phyloP scores from a whole-genome alignment of 2,888 invertebrate genomes.

The Urechis unicinctus region DNA sequence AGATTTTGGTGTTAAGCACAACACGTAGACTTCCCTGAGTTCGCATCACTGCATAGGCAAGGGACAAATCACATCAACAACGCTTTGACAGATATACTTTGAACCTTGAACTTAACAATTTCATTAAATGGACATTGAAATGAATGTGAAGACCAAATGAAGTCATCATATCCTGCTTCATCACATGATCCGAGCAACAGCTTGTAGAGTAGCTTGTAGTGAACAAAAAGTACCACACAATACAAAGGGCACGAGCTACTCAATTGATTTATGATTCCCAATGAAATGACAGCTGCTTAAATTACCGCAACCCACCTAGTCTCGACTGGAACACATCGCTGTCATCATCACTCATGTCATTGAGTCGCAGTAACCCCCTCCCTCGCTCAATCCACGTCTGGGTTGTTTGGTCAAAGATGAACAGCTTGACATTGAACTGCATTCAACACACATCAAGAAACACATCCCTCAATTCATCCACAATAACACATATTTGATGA shows the following conservation, averaged over 20 bases:
- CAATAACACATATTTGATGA: not conserved
- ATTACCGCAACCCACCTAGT: slow-evolving; percentile 52
- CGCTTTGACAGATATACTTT: not conserved
- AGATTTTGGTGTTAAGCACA: slow-evolving; percentile 86
- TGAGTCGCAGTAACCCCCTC: slow-evolving; percentile 78
- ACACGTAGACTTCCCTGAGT: slow-evolving; percentile 83
- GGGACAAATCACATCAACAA: not conserved
- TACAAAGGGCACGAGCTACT: too few species aligned
- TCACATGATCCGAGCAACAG: too few species aligned
- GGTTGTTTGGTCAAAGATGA: slow-evolving; percentile 71
- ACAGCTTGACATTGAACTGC: slow-evolving; percentile 62
- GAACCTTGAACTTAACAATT: too few species aligned
- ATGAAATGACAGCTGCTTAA: not conserved
- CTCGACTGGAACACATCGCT: slow-evolving; percentile 62
- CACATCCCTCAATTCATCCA: slow-evolving; percentile 1
- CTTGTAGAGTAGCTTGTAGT: too few species aligned
- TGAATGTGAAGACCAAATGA: too few species aligned
- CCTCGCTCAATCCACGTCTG: slow-evolving; percentile 82
- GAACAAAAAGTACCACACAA: too few species aligned
- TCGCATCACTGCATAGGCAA: slow-evolving; percentile 73
- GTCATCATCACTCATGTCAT: slow-evolving; percentile 61
- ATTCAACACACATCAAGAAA: slow-evolving; percentile 23
- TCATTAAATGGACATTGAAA: too few species aligned
- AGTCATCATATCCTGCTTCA: too few species aligned
- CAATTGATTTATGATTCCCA: not conserved